Conservation (phyloP, 2,113 vertebrate species). For the Cryptotis parvus region DNA sequence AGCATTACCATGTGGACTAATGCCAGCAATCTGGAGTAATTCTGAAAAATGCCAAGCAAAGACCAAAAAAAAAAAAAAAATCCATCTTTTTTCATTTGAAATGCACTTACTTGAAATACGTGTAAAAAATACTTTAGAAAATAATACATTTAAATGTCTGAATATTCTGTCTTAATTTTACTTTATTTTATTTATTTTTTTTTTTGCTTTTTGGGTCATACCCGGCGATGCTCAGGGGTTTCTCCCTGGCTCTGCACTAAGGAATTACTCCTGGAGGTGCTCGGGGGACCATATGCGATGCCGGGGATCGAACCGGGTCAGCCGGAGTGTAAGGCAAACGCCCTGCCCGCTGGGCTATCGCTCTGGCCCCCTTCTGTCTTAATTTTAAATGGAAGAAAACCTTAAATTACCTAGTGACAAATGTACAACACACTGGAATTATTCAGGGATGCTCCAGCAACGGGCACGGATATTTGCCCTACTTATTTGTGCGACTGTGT, state of each 20-base stretch:
- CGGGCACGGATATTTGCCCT: not conserved
- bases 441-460: conserved; percentile 28
- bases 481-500: not conserved
- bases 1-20: conserved; percentile 97
- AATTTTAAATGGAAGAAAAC: conserved; percentile 40
- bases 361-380: too few relatives aligned
- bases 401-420: conserved; percentile 33
- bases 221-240: too few relatives aligned
- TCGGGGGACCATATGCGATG: too few relatives aligned
- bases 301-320: too few relatives aligned
- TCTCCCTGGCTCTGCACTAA: too few relatives aligned
- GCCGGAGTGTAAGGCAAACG: too few relatives aligned
- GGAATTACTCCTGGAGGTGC: too few relatives aligned
- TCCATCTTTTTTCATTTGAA: conserved; percentile 9
- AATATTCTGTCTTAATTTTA: conserved; percentile 42
- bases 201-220: too few relatives aligned
- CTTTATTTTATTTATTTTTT: too few relatives aligned
- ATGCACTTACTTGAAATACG: not conserved
- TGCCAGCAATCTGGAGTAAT: conserved; percentile 98
- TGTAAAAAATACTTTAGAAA: conserved; percentile 52
- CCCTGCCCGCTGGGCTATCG: too few relatives aligned
- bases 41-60: conserved; percentile 85
- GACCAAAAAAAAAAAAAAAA: not conserved
- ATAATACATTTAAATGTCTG: conserved; percentile 33
- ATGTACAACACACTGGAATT: conserved; percentile 20